These are phyloP conservation scores for Drosophila cardini DNA, from an alignment of 1,140 invertebrate genomes.

Conservation along the genomic window DNA sequence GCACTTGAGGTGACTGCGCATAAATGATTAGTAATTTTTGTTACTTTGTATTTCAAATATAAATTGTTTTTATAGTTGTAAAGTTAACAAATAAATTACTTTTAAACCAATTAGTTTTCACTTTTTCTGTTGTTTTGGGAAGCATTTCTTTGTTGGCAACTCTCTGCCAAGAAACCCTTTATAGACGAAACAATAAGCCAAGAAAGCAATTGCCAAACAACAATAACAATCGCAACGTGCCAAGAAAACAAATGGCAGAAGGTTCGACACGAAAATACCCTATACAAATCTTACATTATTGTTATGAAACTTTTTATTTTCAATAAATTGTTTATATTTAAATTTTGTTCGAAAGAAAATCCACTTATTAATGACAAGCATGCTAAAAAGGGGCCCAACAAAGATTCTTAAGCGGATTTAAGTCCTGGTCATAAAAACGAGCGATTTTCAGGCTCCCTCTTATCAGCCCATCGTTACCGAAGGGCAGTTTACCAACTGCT, in stretches of 20 bases:
- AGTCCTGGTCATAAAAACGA: too few relatives aligned
- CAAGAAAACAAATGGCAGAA: conserved; percentile 10
- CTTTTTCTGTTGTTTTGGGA: conserved; percentile 39
- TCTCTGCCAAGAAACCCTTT: conserved; percentile 10
- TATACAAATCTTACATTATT: too few relatives aligned
- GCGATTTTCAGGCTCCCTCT: too few relatives aligned
- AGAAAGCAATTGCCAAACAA: conserved; percentile 24
- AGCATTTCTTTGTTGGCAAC: conserved; percentile 37
- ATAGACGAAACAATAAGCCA: conserved; percentile 26
- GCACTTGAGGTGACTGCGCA: neutral
- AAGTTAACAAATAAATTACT: neutral
- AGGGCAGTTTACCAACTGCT: too few relatives aligned
- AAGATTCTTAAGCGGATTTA: too few relatives aligned
- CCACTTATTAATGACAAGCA: too few relatives aligned
- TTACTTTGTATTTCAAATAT: neutral
- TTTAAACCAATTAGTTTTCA: conserved; percentile 49
- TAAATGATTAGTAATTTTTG: neutral
- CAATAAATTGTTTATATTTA: too few relatives aligned
- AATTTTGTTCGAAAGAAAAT: too few relatives aligned
- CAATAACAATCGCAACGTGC: conserved; percentile 23
- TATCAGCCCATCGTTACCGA: too few relatives aligned
- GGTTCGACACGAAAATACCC: neutral
- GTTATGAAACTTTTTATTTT: too few relatives aligned
- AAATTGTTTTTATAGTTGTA: neutral
- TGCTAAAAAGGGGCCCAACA: too few relatives aligned